A percentile compares a stretch with the other conserved stretches of the same genome.
phyloP scores from a whole-genome alignment of 2,888 invertebrate genomes.

The Clepsis dumicolana region DNA sequence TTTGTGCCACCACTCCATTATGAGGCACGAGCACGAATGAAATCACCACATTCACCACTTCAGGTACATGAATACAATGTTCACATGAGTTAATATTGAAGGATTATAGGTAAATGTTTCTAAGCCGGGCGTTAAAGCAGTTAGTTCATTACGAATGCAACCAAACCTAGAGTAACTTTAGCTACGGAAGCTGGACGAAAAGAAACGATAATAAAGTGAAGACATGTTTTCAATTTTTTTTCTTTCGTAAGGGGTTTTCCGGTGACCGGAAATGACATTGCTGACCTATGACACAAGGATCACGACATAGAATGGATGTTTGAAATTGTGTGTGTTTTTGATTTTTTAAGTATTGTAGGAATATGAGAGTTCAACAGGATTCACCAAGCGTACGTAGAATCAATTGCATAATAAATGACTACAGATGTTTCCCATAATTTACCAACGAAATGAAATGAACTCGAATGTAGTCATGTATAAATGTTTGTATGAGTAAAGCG shows the following conservation, averaged over 20 bases:
- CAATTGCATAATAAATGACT: neutral
- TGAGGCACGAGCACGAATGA: slow-evolving; percentile 47
- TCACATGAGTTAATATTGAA: neutral
- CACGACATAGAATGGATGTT: slow-evolving; percentile 3
- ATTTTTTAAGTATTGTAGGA: neutral
- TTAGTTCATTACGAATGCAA: slow-evolving; percentile 28
- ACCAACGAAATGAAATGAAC: slow-evolving; percentile 11
- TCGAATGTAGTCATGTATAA: neutral
- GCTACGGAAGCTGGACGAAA: neutral
- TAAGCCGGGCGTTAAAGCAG: slow-evolving; percentile 12
- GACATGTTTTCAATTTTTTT: slow-evolving; percentile 12
- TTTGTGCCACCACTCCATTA: slow-evolving; percentile 49
- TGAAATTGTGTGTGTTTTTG: slow-evolving; percentile 3
- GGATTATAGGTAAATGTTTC: slow-evolving; percentile 8
- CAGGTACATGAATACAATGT: slow-evolving; percentile 12
- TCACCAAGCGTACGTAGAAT: neutral
- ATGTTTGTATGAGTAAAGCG: slow-evolving; percentile 8
- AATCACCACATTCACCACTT: slow-evolving; percentile 38
- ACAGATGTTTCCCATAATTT: slow-evolving; percentile 21
- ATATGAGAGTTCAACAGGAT: slow-evolving; percentile 2
- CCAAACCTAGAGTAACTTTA: neutral
- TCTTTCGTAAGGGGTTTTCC: slow-evolving; percentile 16
- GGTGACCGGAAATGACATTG: slow-evolving; percentile 32
- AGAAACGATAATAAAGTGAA: slow-evolving; percentile 4
- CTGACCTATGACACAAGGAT: slow-evolving; percentile 19